Conservation (phyloP, 1,140 invertebrate genomes). For the Triops longicaudatus region DNA sequence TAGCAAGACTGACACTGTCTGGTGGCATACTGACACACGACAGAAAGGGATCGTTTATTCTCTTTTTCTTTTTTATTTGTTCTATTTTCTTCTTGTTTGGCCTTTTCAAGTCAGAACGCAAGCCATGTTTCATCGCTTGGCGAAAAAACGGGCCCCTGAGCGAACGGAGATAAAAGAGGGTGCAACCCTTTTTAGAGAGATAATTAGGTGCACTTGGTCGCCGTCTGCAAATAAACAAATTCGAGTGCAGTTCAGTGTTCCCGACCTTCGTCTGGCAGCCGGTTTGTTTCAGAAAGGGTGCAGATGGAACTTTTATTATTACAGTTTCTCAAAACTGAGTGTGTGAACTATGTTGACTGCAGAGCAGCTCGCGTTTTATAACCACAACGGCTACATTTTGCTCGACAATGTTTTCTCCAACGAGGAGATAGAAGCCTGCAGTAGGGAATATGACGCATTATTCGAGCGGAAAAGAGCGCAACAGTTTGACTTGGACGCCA, state of each 20-base stretch:
- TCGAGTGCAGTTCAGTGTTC: not conserved
- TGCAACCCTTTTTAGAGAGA: not conserved
- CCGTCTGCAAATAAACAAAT: not conserved
- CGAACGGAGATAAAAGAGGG: not conserved
- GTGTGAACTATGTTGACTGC: conserved; percentile 36
- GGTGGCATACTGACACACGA: too few species aligned
- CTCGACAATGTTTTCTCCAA: conserved; percentile 40
- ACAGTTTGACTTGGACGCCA: conserved; percentile 41
- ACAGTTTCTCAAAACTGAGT: conserved; percentile 12
- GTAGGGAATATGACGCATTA: conserved; percentile 41
- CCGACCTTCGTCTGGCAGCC: not conserved
- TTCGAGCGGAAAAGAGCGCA: conserved; percentile 40
- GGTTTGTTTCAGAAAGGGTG: not conserved
- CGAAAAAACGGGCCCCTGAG: not conserved
- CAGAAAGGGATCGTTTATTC: too few species aligned
- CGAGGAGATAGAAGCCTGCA: conserved; percentile 44
- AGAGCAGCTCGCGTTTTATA: conserved; percentile 43
- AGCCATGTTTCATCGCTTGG: not conserved
- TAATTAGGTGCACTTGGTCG: not conserved
- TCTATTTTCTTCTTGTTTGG: too few species aligned
- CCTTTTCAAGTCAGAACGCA: too few species aligned
- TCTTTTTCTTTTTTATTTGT: too few species aligned
- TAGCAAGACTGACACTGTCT: too few species aligned
- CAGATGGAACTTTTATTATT: not conserved
- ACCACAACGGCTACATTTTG: conserved; percentile 46